Percentiles rank a stretch among this genome's conserved stretches.
Conservation (phyloP, 2,113 vertebrate species). For the Plecotus auritus region DNA sequence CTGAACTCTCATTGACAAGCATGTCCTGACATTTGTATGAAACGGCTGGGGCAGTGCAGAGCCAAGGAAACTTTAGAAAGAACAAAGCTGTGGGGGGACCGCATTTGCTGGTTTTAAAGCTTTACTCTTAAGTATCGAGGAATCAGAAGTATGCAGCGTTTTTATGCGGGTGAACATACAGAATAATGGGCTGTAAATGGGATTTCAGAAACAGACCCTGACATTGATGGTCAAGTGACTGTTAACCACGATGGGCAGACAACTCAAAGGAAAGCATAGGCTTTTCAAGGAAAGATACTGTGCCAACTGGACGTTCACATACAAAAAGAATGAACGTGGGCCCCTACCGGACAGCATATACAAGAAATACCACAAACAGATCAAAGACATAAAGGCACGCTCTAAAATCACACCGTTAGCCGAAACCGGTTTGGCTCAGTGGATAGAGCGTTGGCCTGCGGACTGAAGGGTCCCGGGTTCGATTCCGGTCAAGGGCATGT, state of each 20-base stretch:
- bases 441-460: too few relatives aligned
- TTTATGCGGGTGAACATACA: not conserved
- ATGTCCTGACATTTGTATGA: too few relatives aligned
- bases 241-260: not conserved
- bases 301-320: not conserved
- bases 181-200: not conserved
- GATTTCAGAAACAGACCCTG: not conserved
- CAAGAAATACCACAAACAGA: not conserved
- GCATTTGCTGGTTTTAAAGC: not conserved
- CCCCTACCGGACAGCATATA: not conserved
- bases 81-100: not conserved
- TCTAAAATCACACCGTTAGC: not conserved
- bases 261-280: not conserved
- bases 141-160: not conserved
- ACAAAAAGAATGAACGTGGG: not conserved
- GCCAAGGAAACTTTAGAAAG: not conserved
- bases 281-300: not conserved
- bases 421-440: too few relatives aligned
- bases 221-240: not conserved
- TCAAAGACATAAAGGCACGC: not conserved
- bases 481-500: too few relatives aligned
- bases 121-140: not conserved
- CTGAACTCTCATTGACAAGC: too few relatives aligned
- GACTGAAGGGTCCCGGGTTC: too few relatives aligned
- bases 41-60: not conserved